These are phyloP conservation scores for Mirounga angustirostris DNA, from an alignment of 2,113 vertebrate species.

Conservation along the genomic window DNA sequence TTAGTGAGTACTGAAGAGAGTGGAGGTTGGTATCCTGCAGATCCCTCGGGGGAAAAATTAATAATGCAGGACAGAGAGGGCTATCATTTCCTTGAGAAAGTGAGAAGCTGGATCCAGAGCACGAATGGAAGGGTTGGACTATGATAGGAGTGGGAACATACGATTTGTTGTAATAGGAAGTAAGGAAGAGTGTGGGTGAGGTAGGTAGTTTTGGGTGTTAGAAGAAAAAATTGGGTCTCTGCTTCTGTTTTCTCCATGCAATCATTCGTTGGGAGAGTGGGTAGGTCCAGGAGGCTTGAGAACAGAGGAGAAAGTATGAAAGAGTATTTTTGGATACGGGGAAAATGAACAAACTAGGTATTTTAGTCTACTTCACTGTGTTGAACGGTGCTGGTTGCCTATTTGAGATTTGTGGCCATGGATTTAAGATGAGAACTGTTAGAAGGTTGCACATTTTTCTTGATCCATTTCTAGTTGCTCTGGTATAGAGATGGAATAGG, in stretches of 20 bases:
- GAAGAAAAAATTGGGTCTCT: background rate
- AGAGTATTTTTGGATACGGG: conserved; percentile 1
- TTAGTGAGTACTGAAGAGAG: background rate
- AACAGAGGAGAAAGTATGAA: background rate
- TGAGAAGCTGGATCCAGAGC: background rate
- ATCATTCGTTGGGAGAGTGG: background rate
- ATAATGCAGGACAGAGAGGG: background rate
- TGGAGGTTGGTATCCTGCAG: background rate
- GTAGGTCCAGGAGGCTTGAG: background rate
- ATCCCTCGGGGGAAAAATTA: background rate
- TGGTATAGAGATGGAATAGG: background rate
- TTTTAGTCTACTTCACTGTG: background rate
- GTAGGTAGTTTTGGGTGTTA: background rate
- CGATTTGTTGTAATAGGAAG: background rate
- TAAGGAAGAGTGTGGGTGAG: background rate
- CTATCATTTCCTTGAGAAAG: background rate
- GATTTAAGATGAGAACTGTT: background rate
- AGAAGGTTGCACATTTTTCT: background rate
- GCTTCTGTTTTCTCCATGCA: background rate
- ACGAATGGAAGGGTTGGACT: background rate
- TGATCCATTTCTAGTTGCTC: background rate
- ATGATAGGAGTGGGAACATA: background rate
- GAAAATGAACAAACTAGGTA: background rate
- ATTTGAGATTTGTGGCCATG: background rate
- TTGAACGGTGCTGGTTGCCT: background rate